Evolutionary conservation across 2,888 invertebrate species (phyloP).

Genomic region (Xylota segnis): DNA sequence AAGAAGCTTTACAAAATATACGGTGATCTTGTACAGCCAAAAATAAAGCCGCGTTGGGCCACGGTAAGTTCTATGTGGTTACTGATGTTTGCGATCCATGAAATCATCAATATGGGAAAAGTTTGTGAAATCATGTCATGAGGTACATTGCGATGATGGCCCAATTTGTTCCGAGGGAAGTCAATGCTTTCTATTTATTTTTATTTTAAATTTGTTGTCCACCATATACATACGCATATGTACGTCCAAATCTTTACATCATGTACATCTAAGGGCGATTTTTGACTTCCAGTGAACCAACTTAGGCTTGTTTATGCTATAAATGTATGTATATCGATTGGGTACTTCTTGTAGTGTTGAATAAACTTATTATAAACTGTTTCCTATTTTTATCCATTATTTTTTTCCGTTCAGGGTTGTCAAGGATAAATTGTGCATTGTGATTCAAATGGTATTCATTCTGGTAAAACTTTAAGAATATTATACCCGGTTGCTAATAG

Average conservation of each 20-base stretch:
- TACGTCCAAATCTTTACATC: not conserved
- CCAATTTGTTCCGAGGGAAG: conserved; percentile 13
- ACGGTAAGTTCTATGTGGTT: conserved; percentile 57
- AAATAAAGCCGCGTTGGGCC: conserved; percentile 52
- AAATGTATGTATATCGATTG: too few species aligned
- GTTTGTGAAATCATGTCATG: conserved; percentile 15
- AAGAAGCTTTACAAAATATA: conserved; percentile 56
- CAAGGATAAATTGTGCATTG: too few species aligned
- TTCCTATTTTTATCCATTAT: too few species aligned
- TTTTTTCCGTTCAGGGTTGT: too few species aligned
- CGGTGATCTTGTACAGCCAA: conserved; percentile 34
- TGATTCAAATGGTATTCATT: too few species aligned
- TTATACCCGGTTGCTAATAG: too few species aligned
- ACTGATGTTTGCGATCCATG: not conserved
- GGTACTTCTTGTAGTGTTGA: too few species aligned
- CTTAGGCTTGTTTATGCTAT: too few species aligned
- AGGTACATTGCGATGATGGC: conserved; percentile 7
- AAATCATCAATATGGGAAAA: conserved; percentile 17
- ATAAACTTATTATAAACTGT: too few species aligned
- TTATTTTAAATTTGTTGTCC: not conserved
- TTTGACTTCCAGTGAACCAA: too few species aligned
- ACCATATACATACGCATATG: not conserved
- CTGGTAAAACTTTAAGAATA: too few species aligned
- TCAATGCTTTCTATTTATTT: conserved; percentile 20
- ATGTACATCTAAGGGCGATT: not conserved